Percentiles rank a stretch among this genome's conserved stretches.
Evolutionary conservation across 2,888 invertebrate species (phyloP).

Genomic region (Petrophora chlorosata): DNA sequence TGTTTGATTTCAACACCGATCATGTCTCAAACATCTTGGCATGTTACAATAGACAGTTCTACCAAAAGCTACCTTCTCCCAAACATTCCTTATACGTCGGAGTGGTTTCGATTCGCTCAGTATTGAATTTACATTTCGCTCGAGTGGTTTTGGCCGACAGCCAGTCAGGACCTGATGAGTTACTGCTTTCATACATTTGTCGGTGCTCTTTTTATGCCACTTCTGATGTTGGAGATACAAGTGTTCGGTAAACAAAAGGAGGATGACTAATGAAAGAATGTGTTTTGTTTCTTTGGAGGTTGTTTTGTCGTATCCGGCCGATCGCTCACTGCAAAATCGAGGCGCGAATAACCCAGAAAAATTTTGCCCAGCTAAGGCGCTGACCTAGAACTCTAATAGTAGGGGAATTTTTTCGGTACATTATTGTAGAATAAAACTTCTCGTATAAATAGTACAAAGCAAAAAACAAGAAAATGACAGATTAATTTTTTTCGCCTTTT

Average conservation of each 20-base stretch:
- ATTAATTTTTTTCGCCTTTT: no score
- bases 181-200: slow-evolving; percentile 53
- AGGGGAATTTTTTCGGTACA: no score
- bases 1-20: no score
- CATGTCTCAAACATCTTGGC: neutral
- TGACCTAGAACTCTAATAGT: no score
- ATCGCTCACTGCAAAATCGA: neutral
- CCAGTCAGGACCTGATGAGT: slow-evolving; percentile 50
- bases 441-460: no score
- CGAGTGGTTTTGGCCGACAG: slow-evolving; percentile 44
- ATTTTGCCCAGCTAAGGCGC: no score
- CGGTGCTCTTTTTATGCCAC: slow-evolving; percentile 18
- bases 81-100: slow-evolving; percentile 10
- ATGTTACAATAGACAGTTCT: neutral
- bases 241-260: slow-evolving; percentile 3
- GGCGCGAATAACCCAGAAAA: no score
- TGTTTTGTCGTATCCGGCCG: neutral
- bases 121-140: slow-evolving; percentile 59
- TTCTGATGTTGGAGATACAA: slow-evolving; percentile 8
- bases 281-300: neutral
- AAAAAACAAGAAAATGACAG: no score
- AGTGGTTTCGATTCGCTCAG: slow-evolving; percentile 47
- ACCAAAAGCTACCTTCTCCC: neutral
- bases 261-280: slow-evolving; percentile 7
- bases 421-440: no score